Evolutionary conservation across 2,888 invertebrate species (phyloP), one percentile per base, ranked within the genome.

Genomic region (Sinhomidia bicolor): DNA sequence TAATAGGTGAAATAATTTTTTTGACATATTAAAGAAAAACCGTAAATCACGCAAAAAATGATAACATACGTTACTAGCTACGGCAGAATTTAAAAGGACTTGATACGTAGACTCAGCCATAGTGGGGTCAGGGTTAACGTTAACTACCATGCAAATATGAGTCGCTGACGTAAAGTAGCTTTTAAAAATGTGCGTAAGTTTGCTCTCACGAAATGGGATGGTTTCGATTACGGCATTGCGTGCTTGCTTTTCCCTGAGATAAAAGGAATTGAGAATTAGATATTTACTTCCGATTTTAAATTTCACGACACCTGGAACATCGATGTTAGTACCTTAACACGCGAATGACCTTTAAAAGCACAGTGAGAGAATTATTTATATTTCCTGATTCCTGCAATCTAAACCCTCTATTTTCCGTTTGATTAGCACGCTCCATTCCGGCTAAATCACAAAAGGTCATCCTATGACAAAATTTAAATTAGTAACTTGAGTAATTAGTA

Each of bases 391-490:
- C 99, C 90, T 95, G 95, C 90, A 98, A 94, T 9, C 97, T 94
- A 5, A 95, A 95, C 0, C 96, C 97, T 1, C 95, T 94, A 93
- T 96, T 96, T 54, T 95, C 94, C 0, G 97, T 96, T 92, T 96
- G 97, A 68, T 96, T 95, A 0, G 95, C 94, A 1, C 98, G 95
- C 93, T 98, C 98, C 17, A 97, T 96, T 0, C 99, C 99, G 65
- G 99, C 99, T 91, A 99, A 94, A 94, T 99, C 99, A 94, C 98
- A 98, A 92, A 99, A 96, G 0, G 97, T 96, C 91, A 98, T 95
- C 74, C 95, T 94, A 65, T 29, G 14, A 44, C 36, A 60, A 76
- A 62, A 17, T 41, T 3, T n/a, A 0, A 65, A 32, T 9, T 57
- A n/a, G n/a, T n/a, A n/a, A n/a, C n/a, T n/a, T n/a, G n/a, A n/a